Evolutionary conservation across 2,888 invertebrate species (phyloP).

Genomic region (Aleiodes testaceus): DNA sequence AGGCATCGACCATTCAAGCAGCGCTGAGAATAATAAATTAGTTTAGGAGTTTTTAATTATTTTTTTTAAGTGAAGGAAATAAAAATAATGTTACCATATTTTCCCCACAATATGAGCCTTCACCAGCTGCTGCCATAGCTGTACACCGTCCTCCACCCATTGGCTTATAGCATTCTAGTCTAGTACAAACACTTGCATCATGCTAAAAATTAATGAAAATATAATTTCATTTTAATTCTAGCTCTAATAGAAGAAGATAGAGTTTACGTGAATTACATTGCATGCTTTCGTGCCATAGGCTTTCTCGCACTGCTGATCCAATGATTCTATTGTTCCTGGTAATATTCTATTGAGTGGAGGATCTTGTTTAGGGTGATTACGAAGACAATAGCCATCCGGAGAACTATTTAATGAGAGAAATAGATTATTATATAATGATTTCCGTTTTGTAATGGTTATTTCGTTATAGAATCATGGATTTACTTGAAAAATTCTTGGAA

Average conservation of each 20-base stretch:
- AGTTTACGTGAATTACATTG: slow-evolving; percentile 77
- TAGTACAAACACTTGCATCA: slow-evolving; percentile 91
- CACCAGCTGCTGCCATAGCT: slow-evolving; percentile 91
- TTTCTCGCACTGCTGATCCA: slow-evolving; percentile 91
- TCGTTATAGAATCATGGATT: slow-evolving; percentile 17
- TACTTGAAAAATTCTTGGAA: slow-evolving; percentile 61
- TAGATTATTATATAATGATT: slow-evolving; percentile 34
- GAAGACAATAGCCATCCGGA: slow-evolving; percentile 83
- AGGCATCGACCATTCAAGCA: slow-evolving; percentile 92
- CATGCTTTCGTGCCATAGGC: slow-evolving; percentile 87
- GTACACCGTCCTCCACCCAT: slow-evolving; percentile 88
- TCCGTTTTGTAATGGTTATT: neutral
- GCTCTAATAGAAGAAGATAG: neutral
- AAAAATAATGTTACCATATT: slow-evolving; percentile 80
- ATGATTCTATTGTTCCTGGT: slow-evolving; percentile 87
- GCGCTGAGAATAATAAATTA: slow-evolving; percentile 77
- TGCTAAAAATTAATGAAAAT: slow-evolving; percentile 77
- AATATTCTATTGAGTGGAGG: slow-evolving; percentile 86
- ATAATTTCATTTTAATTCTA: neutral
- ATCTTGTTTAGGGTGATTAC: slow-evolving; percentile 89
- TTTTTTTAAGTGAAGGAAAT: neutral
- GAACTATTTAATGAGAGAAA: slow-evolving; percentile 78
- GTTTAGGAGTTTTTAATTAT: neutral
- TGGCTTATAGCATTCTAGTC: slow-evolving; percentile 91
- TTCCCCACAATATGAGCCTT: slow-evolving; percentile 92